A percentile compares a stretch with the other conserved stretches of the same genome.
Conservation (phyloP, 2,797 vertebrate genomes). For the Poecilia gillii region DNA sequence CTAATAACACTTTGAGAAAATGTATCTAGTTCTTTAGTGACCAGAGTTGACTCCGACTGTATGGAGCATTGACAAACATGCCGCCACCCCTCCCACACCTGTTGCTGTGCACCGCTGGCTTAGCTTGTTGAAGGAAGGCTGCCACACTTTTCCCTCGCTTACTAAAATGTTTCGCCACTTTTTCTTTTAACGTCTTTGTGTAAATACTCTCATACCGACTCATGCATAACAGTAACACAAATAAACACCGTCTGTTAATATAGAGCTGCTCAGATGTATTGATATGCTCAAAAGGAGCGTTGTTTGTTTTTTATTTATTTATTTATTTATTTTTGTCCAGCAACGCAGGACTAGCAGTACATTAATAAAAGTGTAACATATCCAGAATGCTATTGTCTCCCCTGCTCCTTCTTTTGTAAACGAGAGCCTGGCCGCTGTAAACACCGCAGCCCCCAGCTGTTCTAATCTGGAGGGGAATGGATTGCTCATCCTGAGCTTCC, state of each 20-base stretch:
- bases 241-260: not conserved
- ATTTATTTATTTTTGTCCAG: not conserved
- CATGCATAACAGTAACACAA: not conserved
- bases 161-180: not conserved
- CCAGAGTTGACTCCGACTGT: not conserved
- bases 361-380: constrained; percentile 30
- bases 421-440: constrained; percentile 26
- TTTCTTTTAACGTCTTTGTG: not conserved
- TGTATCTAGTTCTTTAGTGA: not conserved
- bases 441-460: constrained; percentile 76
- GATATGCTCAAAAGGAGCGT: not conserved
- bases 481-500: constrained; percentile 81
- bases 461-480: constrained; percentile 83
- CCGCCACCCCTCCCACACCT: not conserved
- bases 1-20: not conserved
- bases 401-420: constrained; percentile 17
- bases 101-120: not conserved
- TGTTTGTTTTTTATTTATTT: not conserved
- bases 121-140: not conserved
- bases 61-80: not conserved
- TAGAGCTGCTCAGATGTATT: not conserved
- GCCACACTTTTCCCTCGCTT: not conserved
- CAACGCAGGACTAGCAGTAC: constrained; percentile 7
- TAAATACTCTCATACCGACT: not conserved
- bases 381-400: constrained; percentile 31